Base-by-base conservation (phyloP, 2,113 vertebrate genomes). In the Apteryx mantelli region DNA sequence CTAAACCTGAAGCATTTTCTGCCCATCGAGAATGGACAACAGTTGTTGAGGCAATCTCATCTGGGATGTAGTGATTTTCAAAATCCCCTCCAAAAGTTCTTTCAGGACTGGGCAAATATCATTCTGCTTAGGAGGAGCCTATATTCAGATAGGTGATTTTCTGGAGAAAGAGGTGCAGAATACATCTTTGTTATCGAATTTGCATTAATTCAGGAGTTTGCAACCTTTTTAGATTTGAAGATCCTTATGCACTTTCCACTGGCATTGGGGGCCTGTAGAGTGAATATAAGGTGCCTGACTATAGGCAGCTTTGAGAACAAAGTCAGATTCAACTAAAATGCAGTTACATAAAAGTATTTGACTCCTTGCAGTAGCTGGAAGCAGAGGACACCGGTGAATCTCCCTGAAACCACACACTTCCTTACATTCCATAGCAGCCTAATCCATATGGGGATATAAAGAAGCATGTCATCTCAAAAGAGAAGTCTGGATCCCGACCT, bases 361-460 rank as follows among this genome's bases (percentile, higher is more conserved):
- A 9, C 8, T 64, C 30, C 9, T 71, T 56, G 85, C 50, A 32
- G 78, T 19, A 1, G 7, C 50, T 84, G 68, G 22, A 70, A 80
- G 66, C 61, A 66, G 91, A 92, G 53, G 79, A 32, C 85, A 75
- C 7, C 9, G 42, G 89, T 0, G 17, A 83, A 71, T 97, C 97
- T 95, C 91, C 95, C 79, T 98, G 98, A 98, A 99, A 99, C 99
- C 99, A 99, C 99, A 99, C 99, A 99, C 99, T 99, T 99, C 99
- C 99, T 99, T 99, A 99, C 99, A 99, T 99, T 99, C 99, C 99
- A 99, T 99, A 99, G 98, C 97, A 98, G 97, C 95, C 96, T 98
- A 98, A 99, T 99, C 98, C 98, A 98, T 99, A 99, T 99, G 99
- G 98, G 98, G 98, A 99, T 99, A 99, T 99, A 99, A 99, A 99